Evolutionary conservation across 1,140 invertebrate genomes (phyloP), one percentile per base, ranked within the genome.

Genomic region (Colletes latitarsis): DNA sequence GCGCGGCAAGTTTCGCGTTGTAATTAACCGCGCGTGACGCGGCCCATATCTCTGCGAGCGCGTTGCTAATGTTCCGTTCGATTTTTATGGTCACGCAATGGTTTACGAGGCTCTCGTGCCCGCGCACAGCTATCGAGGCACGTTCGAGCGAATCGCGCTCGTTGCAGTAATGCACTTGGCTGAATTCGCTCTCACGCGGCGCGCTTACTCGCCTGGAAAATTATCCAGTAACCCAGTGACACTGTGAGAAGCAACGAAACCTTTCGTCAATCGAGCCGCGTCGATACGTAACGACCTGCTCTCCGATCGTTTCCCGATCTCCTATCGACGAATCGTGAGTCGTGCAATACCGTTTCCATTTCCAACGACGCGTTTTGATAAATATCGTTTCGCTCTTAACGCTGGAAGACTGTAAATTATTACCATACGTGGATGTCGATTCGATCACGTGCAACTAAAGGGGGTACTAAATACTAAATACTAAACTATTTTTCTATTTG

Each of bases 171-270:
- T 80, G 77, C 81, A 69, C 30, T 80, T 49, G 43, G 62, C 64
- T 57, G 63, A 52, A 80, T 69, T 79, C 81, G 77, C 64, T 82
- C 81, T 82, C 81, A 74, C 81, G 79, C 55, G 77, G 70, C 72
- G 76, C 82, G 82, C 79, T 82, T 84, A 73, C 82, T 82, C 74
- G 79, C 69, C 68, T 77, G 82, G 82, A 84, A 84, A 84, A 84
- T 77, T 83, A 77, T 85, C 82, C 78, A 82, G 75, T 82, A 83
- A 83, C 85, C 85, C 75, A 79, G 85, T 87, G 85, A 87, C 85
- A 87, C 84, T 78, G 66, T 85, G 81, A 80, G 69, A 70, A 57
- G 49, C 52, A 30, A 46, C 46, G 43, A 12, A 15, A 6, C 52
- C 5, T 55, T 55, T n/a, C 68, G 8, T 67, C 41, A 46, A 67